phyloP scores from a whole-genome alignment of 2,888 invertebrate species.

The Chalcosyrphus nemorum region DNA sequence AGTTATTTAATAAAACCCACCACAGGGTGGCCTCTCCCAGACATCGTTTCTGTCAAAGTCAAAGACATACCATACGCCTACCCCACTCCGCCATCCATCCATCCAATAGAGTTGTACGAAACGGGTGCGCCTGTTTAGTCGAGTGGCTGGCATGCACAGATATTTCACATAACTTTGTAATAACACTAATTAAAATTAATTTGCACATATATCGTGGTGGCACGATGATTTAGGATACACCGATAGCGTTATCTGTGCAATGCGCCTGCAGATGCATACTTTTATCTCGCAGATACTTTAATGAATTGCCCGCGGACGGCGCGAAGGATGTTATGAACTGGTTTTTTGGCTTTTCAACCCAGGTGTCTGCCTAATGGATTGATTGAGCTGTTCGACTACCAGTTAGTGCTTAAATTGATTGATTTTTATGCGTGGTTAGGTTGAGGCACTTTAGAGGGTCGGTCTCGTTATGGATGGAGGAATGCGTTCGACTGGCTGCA shows the following conservation, averaged over 20 bases:
- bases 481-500: constrained; percentile 5
- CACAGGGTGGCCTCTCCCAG: background rate
- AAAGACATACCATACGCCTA: constrained; percentile 9
- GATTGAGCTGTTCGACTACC: background rate
- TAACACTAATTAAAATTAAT: constrained; percentile 68
- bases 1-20: constrained; percentile 36
- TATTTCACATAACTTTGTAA: constrained; percentile 56
- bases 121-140: constrained; percentile 2
- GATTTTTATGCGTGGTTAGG: constrained; percentile 30
- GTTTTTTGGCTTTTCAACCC: constrained; percentile 5
- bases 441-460: background rate
- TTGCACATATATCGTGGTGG: constrained; percentile 40
- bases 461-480: background rate
- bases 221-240: constrained; percentile 24
- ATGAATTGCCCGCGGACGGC: constrained; percentile 24
- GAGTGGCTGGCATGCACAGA: constrained; percentile 13
- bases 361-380: constrained; percentile 48
- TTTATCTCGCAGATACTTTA: background rate
- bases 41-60: constrained; percentile 36
- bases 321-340: constrained; percentile 41
- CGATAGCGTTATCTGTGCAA: constrained; percentile 12
- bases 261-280: background rate
- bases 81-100: background rate
- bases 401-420: constrained; percentile 22
- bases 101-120: background rate